Percentiles rank a stretch among this genome's conserved stretches.
phyloP scores from a whole-genome alignment of 2,113 vertebrate genomes.

The Calonectris borealis region DNA sequence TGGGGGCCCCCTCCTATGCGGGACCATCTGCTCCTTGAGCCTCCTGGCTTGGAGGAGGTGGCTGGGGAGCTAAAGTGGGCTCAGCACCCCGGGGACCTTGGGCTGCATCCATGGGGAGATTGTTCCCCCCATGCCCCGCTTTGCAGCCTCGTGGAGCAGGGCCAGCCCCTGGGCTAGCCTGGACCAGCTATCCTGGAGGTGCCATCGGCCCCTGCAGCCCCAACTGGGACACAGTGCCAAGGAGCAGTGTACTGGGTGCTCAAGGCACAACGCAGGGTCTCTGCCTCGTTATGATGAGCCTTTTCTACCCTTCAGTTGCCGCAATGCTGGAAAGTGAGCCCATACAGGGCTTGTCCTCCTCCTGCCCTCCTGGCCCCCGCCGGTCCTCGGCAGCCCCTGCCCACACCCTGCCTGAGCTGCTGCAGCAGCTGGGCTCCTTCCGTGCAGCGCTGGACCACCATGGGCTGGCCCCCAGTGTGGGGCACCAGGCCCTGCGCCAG shows the following conservation, averaged over 20 bases:
- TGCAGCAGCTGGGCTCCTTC: constrained; percentile 73
- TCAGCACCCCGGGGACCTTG: background rate
- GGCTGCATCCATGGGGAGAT: background rate
- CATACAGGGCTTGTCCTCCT: constrained; percentile 68
- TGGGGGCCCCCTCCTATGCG: too few relatives aligned
- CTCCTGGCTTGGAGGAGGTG: background rate
- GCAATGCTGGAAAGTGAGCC: constrained; percentile 80
- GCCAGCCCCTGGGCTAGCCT: background rate
- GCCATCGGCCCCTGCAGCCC: too few relatives aligned
- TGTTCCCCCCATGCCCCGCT: fast-evolving
- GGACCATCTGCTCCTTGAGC: background rate
- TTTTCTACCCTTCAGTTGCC: constrained; percentile 55
- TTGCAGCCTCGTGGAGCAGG: too few relatives aligned
- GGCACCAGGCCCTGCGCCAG: constrained; percentile 76
- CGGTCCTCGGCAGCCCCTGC: background rate
- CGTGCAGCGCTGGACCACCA: constrained; percentile 42
- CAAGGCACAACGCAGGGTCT: fast-evolving
- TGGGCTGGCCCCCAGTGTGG: constrained; percentile 48
- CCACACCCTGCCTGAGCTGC: constrained; percentile 67
- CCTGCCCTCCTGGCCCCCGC: background rate
- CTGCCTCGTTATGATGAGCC: fast-evolving
- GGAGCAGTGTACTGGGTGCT: fast-evolving
- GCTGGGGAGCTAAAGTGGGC: background rate
- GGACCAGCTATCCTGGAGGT: too few relatives aligned
- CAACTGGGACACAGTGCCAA: fast-evolving